Conservation (phyloP, 64 coral and sea anemone genomes). For the Montipora efflorescens region DNA sequence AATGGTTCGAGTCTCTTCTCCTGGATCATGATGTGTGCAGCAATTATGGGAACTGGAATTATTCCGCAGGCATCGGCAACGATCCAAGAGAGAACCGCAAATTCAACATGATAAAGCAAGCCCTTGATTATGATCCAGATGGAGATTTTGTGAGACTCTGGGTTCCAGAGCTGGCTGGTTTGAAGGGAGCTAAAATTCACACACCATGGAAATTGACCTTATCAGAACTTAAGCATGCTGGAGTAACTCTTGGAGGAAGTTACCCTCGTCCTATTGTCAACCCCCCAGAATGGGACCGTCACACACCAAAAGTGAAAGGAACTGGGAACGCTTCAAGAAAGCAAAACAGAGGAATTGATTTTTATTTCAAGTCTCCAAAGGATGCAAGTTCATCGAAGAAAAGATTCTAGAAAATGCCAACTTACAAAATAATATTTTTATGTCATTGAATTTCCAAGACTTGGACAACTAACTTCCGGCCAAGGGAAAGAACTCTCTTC, state of each 20-base stretch:
- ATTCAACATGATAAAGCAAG: slow-evolving; percentile 83
- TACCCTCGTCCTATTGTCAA: slow-evolving; percentile 51
- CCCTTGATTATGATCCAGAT: slow-evolving; percentile 76
- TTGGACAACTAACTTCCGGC: not conserved
- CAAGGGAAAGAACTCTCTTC: too few species aligned
- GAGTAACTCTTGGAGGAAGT: slow-evolving; percentile 42
- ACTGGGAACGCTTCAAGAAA: not conserved
- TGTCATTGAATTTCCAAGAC: too few species aligned
- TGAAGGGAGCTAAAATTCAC: slow-evolving; percentile 66
- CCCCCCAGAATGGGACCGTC: slow-evolving; percentile 66
- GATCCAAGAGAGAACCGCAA: slow-evolving; percentile 78
- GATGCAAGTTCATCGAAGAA: not conserved
- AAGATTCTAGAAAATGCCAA: not conserved
- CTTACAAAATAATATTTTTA: not conserved
- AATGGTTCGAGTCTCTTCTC: slow-evolving; percentile 83
- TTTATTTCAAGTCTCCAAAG: slow-evolving; percentile 53
- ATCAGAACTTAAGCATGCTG: slow-evolving; percentile 38
- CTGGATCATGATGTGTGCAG: slow-evolving; percentile 78
- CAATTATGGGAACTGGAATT: slow-evolving; percentile 85
- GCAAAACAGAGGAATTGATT: slow-evolving; percentile 59
- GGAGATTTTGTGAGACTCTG: slow-evolving; percentile 42
- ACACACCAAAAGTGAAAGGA: slow-evolving; percentile 46
- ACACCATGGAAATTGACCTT: slow-evolving; percentile 56
- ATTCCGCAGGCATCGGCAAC: slow-evolving; percentile 78
- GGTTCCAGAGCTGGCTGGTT: slow-evolving; percentile 75